Evolutionary conservation across 92 coral and sea anemone genomes (phyloP), one percentile per base, ranked within the genome.

Genomic region (Parazoanthus swiftii): DNA sequence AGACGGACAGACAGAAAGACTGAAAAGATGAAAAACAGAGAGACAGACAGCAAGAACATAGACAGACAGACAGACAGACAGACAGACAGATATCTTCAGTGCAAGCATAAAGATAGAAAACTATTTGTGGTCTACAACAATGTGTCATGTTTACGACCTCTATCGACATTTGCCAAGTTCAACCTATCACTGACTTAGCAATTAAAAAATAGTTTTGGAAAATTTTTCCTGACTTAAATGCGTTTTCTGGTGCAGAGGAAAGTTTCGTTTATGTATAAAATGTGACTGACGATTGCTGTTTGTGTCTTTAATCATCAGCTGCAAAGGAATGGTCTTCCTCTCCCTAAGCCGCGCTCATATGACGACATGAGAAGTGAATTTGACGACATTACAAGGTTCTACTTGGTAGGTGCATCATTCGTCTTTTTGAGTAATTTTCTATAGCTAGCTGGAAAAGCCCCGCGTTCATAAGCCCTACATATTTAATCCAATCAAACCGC

Each of bases 381-480:
- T 7, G 82, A 78, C 11, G 66, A 78, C 10, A 15, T n/a, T 8
- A 78, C 82, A 9, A 78, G 82, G 39, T 18, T 2, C 4, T 78
- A 78, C 65, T 43, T 78, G 82, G 82, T 78, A 38, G 59, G 82
- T 78, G 20, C 42, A 29, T 65, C 70, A 50, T 38, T 73, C 16
- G 43, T 33, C 3, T 36, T 66, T 16, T 14, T 13, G 44, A 38
- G 66, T 51, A 51, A 51, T 29, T 29, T 29, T 29, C 33, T 29
- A 29, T 29, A 29, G 33, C 33, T 29, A 29, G 33, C 33, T 29
- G 33, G 33, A 29, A 29, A 29, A 29, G 33, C 33, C 33, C 33
- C 33, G 33, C 33, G 33, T 29, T 29, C 33, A 29, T 29, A 29
- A 29, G 33, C 33, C 33, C 33, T 29, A 29, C 33, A 29, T 29